Base-by-base conservation (phyloP, 2,888 invertebrate species). In the Tachina fera region DNA sequence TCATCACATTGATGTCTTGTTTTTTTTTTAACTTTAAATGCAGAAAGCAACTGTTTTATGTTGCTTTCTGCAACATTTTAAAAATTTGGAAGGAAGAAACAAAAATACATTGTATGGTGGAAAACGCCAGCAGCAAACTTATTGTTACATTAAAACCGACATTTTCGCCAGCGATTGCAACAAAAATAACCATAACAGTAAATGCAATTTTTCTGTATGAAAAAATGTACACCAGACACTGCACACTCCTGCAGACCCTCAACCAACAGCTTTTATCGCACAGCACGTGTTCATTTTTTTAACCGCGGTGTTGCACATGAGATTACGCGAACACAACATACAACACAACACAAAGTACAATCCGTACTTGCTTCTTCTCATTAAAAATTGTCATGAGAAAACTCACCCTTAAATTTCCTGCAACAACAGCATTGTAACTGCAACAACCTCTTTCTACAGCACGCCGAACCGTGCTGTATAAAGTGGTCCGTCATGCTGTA, bases 211-310 rank as follows among this genome's bases (percentile, higher is more conserved):
- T 81, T 82, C 70, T 75, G 11, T 75, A 63, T 67, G 53, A 43
- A 76, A 76, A 70, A 61, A 16, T 82, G 47, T 68, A 68, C 74
- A 51, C n/a, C n/a, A 56, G 45, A 56, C 47, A 13, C 14, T 22
- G 51, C 77, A 58, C 60, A 61, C 22, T 43, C 74, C 45, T 51
- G 51, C 75, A 65, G 14, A 65, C 51, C 53, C n/a, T 39, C 45
- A 53, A 41, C 56, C 11, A 14, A 31, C 31, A 31, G 71, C 41
- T 72, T 77, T 63, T 43, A 60, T 65, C 9, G 22, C 83, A 67
- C 83, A 77, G 77, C 77, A 83, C 77, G 77, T 83, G 83, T 72
- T 72, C 41, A 11, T 47, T 72, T 71, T n/a, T 11, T 41, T 72
- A 47, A 63, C 70, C 53, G 22, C 41, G 76, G 82, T 82, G 75